Evolutionary conservation across 2,113 vertebrate genomes (phyloP).

Genomic region (Ardeotis arabs): DNA sequence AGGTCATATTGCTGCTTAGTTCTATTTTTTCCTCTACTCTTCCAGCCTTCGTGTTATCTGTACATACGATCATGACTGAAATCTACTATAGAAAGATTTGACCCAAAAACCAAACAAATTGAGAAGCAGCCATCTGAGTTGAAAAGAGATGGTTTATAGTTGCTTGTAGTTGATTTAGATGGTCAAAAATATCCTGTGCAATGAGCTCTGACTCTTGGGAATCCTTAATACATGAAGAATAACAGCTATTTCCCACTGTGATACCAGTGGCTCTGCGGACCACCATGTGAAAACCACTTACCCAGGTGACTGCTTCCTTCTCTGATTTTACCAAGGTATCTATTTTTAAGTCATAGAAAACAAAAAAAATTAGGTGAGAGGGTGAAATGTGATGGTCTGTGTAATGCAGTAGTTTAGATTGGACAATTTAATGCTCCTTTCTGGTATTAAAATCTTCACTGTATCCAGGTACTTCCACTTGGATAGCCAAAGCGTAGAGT

Average conservation of each 20-base stretch:
- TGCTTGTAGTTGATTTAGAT: background rate
- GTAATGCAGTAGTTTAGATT: background rate
- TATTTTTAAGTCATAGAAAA: background rate
- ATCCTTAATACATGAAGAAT: background rate
- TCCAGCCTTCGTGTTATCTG: background rate
- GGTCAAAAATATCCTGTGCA: background rate
- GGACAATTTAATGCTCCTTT: background rate
- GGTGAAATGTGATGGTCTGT: background rate
- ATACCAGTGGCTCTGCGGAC: background rate
- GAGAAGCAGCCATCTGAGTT: conserved; percentile 48
- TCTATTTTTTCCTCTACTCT: conserved; percentile 3
- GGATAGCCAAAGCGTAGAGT: background rate
- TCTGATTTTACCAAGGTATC: background rate
- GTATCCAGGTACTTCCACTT: conserved; percentile 37
- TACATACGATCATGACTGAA: background rate
- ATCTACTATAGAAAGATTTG: background rate
- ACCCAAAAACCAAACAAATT: conserved; percentile 27
- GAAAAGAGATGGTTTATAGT: background rate
- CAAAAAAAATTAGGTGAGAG: background rate
- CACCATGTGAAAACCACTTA: background rate
- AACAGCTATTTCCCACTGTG: background rate
- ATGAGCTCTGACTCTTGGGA: background rate
- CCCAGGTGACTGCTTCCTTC: background rate
- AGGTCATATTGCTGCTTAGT: conserved; percentile 1
- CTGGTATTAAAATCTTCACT: background rate